phyloP scores from a whole-genome alignment of 2,113 vertebrate genomes.

The Willisornis vidua region DNA sequence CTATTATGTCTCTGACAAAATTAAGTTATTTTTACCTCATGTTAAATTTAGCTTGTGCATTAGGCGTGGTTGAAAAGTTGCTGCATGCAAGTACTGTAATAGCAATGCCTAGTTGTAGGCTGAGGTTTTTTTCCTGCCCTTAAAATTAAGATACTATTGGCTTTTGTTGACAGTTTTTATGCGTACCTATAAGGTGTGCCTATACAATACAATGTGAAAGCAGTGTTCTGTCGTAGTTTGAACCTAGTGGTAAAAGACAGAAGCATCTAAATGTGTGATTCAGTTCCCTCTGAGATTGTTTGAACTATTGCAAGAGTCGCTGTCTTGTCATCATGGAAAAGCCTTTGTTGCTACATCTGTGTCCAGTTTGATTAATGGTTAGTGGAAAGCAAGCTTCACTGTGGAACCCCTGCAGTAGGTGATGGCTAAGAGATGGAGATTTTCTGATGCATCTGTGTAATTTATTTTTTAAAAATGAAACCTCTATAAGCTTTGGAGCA shows the following conservation, averaged over 20 bases:
- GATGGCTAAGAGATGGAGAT: neutral
- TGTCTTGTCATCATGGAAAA: neutral
- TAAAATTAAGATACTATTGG: neutral
- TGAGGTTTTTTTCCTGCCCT: neutral
- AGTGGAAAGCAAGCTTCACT: neutral
- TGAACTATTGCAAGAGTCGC: neutral
- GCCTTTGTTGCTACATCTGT: neutral
- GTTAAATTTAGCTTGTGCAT: neutral
- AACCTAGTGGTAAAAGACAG: neutral
- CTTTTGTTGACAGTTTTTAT: neutral
- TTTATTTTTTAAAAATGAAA: neutral
- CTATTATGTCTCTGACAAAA: neutral
- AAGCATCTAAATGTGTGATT: neutral
- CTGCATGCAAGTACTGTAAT: neutral
- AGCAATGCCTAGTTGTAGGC: neutral
- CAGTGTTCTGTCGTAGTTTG: neutral
- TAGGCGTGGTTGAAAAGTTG: neutral
- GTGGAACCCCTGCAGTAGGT: neutral
- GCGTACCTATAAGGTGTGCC: neutral
- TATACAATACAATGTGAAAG: neutral
- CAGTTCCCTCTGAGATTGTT: neutral
- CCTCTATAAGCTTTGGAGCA: neutral
- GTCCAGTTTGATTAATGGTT: neutral
- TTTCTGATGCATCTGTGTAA: neutral
- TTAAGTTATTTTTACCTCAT: neutral